Evolutionary conservation across 1,140 invertebrate species (phyloP), one percentile per base, ranked within the genome.

Genomic region (Ylistrum balloti): DNA sequence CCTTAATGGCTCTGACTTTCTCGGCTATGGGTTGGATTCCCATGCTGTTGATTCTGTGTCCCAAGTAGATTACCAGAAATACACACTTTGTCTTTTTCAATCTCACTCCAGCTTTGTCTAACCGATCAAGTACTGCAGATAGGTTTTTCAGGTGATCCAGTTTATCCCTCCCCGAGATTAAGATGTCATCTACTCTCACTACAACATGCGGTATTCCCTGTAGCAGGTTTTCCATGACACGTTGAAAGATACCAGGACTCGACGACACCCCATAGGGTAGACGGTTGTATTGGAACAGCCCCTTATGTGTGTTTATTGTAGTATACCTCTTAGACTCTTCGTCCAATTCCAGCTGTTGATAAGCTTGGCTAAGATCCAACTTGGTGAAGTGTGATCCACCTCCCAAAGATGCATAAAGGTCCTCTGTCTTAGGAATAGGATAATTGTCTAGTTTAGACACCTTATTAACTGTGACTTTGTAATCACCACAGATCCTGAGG

Each of bases 171-270:
- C 92, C 92, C 11, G 93, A 91, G 0, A 94, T 87, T 22, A 93
- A 90, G 48, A 94, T n/a, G n/a, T n/a, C n/a, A n/a, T n/a, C n/a
- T n/a, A n/a, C n/a, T n/a, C n/a, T n/a, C n/a, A n/a, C n/a, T 90
- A 87, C 32, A 9, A 92, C 91, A 0, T 85, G 33, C 32, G 86
- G 74, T 38, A 94, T 90, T 1, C 90, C 92, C n/a, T 90, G 41
- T 20, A 97, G 91, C 9, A 95, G 34, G 89, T 94, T 89, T 86
- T 97, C 96, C 35, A 97, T 96, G 38, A 95, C 93, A 88, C 95
- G 35, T 91, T 97, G 96, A 89, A 97, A 97, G 89, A 97, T 96
- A 2, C 94, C 92, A 33, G 97, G 96, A 0, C 96, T 96, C 5
- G 95, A 95, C 90, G 96, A 95, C 17, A 92, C 89, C 33, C 92